Evolutionary conservation across 1,140 invertebrate genomes (phyloP).

Genomic region (Cylas formicarius): DNA sequence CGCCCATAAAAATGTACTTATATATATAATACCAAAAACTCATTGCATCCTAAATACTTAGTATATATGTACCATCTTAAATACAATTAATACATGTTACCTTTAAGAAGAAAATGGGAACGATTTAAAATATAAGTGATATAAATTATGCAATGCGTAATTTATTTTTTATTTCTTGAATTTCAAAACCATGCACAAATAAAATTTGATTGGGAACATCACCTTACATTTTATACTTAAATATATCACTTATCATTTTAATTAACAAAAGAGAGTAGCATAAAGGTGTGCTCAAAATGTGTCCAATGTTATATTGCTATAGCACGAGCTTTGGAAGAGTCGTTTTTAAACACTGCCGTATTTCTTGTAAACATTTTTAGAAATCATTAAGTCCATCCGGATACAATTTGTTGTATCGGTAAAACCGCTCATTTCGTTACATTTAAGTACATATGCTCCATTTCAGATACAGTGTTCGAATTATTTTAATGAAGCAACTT

Average conservation of each 20-base stretch:
- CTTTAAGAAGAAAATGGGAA: too few relatives aligned
- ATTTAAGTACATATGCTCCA: neutral
- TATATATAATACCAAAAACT: too few relatives aligned
- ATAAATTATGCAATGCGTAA: too few relatives aligned
- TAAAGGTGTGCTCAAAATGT: conserved; percentile 30
- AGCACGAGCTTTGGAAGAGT: conserved; percentile 29
- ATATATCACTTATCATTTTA: conserved; percentile 2
- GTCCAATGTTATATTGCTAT: conserved; percentile 28
- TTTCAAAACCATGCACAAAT: too few relatives aligned
- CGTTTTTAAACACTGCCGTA: conserved; percentile 36
- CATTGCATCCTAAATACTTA: too few relatives aligned
- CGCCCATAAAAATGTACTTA: too few relatives aligned
- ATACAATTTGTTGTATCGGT: too few relatives aligned
- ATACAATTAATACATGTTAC: too few relatives aligned
- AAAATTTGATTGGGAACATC: conserved; percentile 5
- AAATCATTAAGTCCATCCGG: too few relatives aligned
- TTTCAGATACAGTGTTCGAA: conserved; percentile 2
- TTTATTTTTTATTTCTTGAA: conserved; percentile 1
- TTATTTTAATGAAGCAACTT: conserved; percentile 16
- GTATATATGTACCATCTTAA: too few relatives aligned
- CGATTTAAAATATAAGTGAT: too few relatives aligned
- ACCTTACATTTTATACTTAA: conserved; percentile 2
- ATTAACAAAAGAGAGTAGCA: conserved; percentile 20
- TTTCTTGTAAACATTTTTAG: conserved; percentile 21
- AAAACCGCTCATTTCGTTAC: neutral